These are phyloP conservation scores for Eulithis prunata DNA, from an alignment of 2,888 invertebrate genomes.

Conservation along the genomic window DNA sequence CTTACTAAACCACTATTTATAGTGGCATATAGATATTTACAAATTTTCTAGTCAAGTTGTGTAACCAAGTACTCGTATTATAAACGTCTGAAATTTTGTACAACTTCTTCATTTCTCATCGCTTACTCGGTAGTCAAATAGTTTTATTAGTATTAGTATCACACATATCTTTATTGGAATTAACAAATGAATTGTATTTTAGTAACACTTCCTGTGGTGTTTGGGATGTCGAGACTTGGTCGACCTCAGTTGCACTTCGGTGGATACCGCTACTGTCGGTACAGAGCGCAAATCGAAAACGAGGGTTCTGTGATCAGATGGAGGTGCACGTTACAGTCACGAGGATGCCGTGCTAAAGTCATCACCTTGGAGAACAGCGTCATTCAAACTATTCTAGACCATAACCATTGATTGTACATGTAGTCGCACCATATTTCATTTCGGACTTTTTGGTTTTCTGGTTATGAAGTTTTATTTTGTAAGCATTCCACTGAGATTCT, in stretches of 20 bases:
- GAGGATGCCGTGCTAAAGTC: conserved; percentile 48
- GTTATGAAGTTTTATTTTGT: conserved; percentile 7
- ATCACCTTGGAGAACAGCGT: conserved; percentile 43
- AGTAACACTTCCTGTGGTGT: conserved; percentile 14
- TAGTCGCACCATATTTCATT: conserved; percentile 38
- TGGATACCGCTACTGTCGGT: conserved; percentile 42
- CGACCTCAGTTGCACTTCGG: conserved; percentile 46
- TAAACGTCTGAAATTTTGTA: no score
- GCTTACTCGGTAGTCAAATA: no score
- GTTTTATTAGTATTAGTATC: neutral
- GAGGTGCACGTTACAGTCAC: conserved; percentile 48
- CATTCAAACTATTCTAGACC: conserved; percentile 38
- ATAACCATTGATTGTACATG: conserved; percentile 47
- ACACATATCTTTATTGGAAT: neutral
- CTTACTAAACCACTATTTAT: no score
- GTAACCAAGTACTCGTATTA: no score
- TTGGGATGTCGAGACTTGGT: conserved; percentile 44
- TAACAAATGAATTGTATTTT: conserved; percentile 9
- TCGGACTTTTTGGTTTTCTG: conserved; percentile 3
- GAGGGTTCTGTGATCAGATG: conserved; percentile 40
- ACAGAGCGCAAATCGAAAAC: conserved; percentile 11
- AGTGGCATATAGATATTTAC: no score
- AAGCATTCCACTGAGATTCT: conserved; percentile 38
- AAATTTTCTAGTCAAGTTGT: no score
- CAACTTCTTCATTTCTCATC: no score